These are phyloP conservation scores for Alces alces DNA, from an alignment of 2,113 vertebrate genomes.

Conservation along the genomic window DNA sequence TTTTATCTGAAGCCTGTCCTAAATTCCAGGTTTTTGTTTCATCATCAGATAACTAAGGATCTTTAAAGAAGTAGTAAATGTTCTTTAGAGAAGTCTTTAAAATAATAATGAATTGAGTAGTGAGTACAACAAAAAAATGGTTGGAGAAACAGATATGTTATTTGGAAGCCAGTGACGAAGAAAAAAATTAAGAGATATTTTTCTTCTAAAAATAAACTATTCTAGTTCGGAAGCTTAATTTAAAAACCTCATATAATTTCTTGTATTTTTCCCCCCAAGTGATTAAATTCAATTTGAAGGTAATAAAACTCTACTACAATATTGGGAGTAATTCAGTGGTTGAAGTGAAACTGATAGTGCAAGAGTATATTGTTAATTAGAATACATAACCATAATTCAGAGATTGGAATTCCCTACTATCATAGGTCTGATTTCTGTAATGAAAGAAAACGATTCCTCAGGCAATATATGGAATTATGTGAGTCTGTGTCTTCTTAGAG, in stretches of 20 bases:
- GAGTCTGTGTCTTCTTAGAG: not conserved
- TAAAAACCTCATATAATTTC: slow-evolving; percentile 61
- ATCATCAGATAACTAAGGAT: not conserved
- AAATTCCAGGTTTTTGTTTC: slow-evolving; percentile 38
- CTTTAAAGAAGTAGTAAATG: not conserved
- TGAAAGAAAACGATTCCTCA: slow-evolving; percentile 37
- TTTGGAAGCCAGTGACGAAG: not conserved
- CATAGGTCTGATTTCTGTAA: slow-evolving; percentile 52
- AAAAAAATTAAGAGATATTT: slow-evolving; percentile 35
- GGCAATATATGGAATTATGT: slow-evolving; percentile 25
- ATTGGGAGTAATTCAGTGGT: slow-evolving; percentile 64
- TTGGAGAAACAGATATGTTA: slow-evolving; percentile 48
- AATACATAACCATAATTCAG: slow-evolving; percentile 57
- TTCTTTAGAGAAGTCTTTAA: slow-evolving; percentile 19
- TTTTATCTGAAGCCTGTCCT: not conserved
- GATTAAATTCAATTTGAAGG: slow-evolving; percentile 72
- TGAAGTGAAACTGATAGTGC: slow-evolving; percentile 56
- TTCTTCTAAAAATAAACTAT: slow-evolving; percentile 65
- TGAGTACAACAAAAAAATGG: not conserved
- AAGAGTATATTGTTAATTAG: slow-evolving; percentile 71
- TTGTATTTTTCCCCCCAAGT: slow-evolving; percentile 55
- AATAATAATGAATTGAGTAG: slow-evolving; percentile 19
- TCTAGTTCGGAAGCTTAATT: slow-evolving; percentile 60
- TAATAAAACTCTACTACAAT: slow-evolving; percentile 67
- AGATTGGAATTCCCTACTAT: slow-evolving; percentile 38